Base-by-base conservation (phyloP, 2,888 invertebrate genomes). In the Sarcophaga carnaria region DNA sequence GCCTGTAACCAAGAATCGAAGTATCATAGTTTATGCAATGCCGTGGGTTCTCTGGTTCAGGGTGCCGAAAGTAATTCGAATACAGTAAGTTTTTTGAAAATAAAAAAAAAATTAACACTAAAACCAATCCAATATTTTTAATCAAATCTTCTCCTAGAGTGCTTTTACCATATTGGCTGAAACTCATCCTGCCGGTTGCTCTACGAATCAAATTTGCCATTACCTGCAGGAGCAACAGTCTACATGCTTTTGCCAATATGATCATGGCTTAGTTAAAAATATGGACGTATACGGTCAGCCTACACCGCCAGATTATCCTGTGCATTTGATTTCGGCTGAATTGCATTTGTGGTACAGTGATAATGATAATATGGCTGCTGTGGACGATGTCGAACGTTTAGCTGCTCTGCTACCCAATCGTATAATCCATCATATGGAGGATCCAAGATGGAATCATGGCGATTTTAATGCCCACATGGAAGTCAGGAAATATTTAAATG, bases 1-100 rank as follows among this genome's bases (percentile, higher is more conserved):
- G 63, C 3, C 0, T 96, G 96, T 89, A 89, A 89, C 8, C 87
- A 89, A 0, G 87, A 90, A 69, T 66, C 87, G 0, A 8, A 69
- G 54, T 70, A 88, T 49, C 88, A 89, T 14, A 69, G 93, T 0
- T 83, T 96, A 1, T 97, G 97, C 91, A 94, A 94, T 47, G 95
- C 95, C 11, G 64, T 83, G 88, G 90, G 95, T 10, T 89, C 95
- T 2, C 95, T 95, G 90, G 91, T 96, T 2, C 88, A 83, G 11
- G n/a, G 63, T 12, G 37, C 37, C 2, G 71, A 76, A 20, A 63
- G 27, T 49, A 69, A 76, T 25, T 54, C 59, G 0, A 80, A 76
- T 76, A 2, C 4, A 60, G 80, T 80, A 80, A 59, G 88, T 67
- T 54, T 14, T 22, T 69, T 1, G 3, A 2, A 64, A 4, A 8